Conservation (phyloP, 2,113 vertebrate species). For the Chauna torquata region DNA sequence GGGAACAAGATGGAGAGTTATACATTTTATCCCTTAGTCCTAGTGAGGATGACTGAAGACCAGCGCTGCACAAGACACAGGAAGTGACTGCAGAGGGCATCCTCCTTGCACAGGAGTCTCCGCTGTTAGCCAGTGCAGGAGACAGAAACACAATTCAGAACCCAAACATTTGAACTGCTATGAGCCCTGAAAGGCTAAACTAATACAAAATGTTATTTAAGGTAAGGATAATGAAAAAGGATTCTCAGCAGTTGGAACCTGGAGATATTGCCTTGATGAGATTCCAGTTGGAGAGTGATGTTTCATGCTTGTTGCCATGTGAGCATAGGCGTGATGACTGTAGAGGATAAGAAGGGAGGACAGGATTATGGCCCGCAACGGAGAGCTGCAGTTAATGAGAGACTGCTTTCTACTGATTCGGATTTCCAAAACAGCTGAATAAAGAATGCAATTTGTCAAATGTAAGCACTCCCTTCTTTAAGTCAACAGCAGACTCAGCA, state of each 20-base stretch:
- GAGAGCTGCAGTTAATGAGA: background rate
- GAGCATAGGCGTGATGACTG: background rate
- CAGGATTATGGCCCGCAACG: background rate
- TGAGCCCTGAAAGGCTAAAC: background rate
- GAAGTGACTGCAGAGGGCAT: background rate
- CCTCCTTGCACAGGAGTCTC: background rate
- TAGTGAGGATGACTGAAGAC: background rate
- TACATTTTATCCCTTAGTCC: background rate
- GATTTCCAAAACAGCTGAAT: background rate
- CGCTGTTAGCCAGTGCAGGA: accelerated
- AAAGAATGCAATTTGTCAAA: background rate
- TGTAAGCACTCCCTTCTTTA: background rate
- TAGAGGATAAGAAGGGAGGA: background rate
- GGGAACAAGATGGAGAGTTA: background rate
- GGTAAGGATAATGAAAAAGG: background rate
- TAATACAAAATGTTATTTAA: background rate
- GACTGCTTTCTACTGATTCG: background rate
- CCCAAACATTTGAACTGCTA: background rate
- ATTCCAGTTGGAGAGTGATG: background rate
- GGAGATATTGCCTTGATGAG: background rate
- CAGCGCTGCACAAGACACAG: background rate
- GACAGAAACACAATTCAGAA: background rate
- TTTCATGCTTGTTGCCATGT: background rate
- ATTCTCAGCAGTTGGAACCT: background rate
- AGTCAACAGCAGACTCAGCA: background rate